Conservation (phyloP, 2,797 vertebrate species). For the Helarctos malayanus region DNA sequence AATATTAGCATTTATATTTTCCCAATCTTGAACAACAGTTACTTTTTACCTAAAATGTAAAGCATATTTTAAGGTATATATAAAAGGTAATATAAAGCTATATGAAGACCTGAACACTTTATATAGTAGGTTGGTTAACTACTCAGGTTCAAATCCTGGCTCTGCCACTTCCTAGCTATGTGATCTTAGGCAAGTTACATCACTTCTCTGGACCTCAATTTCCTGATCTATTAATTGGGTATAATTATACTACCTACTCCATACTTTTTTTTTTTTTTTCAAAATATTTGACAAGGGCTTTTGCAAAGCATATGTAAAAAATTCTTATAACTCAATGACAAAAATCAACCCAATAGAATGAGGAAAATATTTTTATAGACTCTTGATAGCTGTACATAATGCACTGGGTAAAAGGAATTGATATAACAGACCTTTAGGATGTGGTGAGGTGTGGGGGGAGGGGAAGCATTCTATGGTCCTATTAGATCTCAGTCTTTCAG, state of each 20-base stretch:
- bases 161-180: neutral
- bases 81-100: neutral
- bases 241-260: neutral
- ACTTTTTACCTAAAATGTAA: neutral
- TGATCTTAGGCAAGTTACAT: neutral
- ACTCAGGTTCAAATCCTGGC: neutral
- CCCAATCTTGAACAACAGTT: slow-evolving; percentile 4
- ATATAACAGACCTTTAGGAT: neutral
- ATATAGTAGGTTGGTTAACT: neutral
- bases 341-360: neutral
- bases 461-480: neutral
- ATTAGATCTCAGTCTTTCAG: neutral
- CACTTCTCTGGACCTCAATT: neutral
- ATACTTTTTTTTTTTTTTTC: neutral
- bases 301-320: neutral
- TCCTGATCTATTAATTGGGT: neutral
- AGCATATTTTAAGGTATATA: neutral
- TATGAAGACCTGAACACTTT: neutral
- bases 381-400: neutral
- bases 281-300: neutral
- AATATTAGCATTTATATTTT: slow-evolving; percentile 12
- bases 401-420: neutral
- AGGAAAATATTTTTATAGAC: neutral
- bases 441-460: no score
- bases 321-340: neutral